Conservation (phyloP, 1,140 invertebrate genomes). For the Hesperophylax magnus region DNA sequence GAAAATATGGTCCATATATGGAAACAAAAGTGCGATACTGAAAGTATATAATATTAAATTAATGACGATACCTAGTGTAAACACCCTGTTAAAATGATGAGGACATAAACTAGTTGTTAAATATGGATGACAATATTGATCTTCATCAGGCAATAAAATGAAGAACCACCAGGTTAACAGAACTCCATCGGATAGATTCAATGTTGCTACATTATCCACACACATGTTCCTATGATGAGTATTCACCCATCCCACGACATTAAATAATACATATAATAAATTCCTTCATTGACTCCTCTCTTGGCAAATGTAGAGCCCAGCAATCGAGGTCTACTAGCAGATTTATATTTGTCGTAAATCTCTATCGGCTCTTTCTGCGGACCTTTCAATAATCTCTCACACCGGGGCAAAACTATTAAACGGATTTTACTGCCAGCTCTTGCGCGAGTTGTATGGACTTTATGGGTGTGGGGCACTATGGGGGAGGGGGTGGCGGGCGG, state of each 20-base stretch:
- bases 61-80: no score
- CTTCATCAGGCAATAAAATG: no score
- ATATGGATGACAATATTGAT: no score
- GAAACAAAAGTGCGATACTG: no score
- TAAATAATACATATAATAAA: conserved; percentile 10
- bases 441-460: neutral
- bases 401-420: conserved; percentile 39
- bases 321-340: neutral
- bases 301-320: neutral
- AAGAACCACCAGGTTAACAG: no score
- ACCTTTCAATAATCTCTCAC: conserved; percentile 23
- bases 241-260: neutral
- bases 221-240: no score
- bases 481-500: conserved; percentile 3
- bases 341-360: conserved; percentile 26
- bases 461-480: neutral
- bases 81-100: no score
- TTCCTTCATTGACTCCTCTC: conserved; percentile 22
- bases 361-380: conserved; percentile 20
- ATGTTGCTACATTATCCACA: no score
- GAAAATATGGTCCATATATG: no score
- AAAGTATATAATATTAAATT: no score
- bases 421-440: neutral
- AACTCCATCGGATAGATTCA: no score
- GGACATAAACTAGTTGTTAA: no score